Evolutionary conservation across 2,113 vertebrate species (phyloP).

Genomic region (Podarcis raffonei): DNA sequence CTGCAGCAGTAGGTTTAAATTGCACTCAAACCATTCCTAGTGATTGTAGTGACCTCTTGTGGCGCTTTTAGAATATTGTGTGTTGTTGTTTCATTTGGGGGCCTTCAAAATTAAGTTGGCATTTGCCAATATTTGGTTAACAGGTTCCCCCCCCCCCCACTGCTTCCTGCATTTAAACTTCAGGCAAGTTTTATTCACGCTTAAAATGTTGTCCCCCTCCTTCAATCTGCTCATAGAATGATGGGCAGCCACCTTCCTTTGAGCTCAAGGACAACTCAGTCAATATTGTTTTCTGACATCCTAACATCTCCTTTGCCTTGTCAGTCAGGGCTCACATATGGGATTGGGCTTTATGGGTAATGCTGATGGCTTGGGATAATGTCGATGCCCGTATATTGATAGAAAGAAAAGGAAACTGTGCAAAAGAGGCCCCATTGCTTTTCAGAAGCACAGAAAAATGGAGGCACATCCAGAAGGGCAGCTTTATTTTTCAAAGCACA

Average conservation of each 20-base stretch:
- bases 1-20: accelerated
- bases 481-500: neutral
- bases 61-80: conserved; percentile 32
- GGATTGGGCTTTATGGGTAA: neutral
- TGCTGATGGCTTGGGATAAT: neutral
- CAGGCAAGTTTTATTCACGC: neutral
- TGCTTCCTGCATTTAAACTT: neutral
- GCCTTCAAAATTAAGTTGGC: neutral
- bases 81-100: neutral
- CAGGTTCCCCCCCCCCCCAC: neutral
- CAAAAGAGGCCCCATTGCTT: neutral
- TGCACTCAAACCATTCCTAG: conserved; percentile 38
- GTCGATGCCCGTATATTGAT: neutral
- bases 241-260: neutral
- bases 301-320: neutral
- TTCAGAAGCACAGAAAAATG: neutral
- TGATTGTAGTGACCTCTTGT: conserved; percentile 71
- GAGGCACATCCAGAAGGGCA: neutral
- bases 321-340: neutral
- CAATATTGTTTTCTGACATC: neutral
- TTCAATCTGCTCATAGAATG: neutral
- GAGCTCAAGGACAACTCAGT: neutral
- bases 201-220: neutral
- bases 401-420: neutral
- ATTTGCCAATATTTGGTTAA: neutral